Evolutionary conservation across 2,888 invertebrate genomes (phyloP), one percentile per base, ranked within the genome.

Genomic region (Sarcophaga caerulescens): DNA sequence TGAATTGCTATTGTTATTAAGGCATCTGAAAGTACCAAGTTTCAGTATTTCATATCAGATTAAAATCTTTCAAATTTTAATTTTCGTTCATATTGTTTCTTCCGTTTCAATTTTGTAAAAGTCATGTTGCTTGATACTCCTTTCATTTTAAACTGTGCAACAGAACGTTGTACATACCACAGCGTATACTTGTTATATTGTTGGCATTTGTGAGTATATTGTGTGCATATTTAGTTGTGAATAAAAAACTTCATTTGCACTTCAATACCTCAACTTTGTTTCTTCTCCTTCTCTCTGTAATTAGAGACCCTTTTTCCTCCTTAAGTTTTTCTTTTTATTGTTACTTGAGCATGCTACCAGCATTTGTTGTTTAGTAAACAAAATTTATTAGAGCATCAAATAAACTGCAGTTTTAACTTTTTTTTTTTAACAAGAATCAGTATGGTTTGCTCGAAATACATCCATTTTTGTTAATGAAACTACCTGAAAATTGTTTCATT

Each of bases 231-330:
- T 68, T 19, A 68, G 35, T 35, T 75, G 70, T 57, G 60, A 44
- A 25, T 19, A 74, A 14, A 45, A 74, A 78, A 73, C 62, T 83
- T 78, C n/a, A 19, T 74, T 68, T 77, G 25, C 59, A 59, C 82
- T 65, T 71, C 66, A 45, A 66, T 80, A 21, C 8, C 57, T 47
- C 35, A 35, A 35, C 35, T 35, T 1, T 35, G 35, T 35, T 35
- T 2, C 35, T 35, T 35, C 10, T 25, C 4, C 25, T 35, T 35
- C 35, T 35, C 35, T 35, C 35, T 35, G 2, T 35, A 35, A 35
- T 35, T 35, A 35, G 57, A 0, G 44, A 69, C 44, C 70, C 21
- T 23, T 4, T 75, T 44, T 65, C 3, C 21, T 57, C 14, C 17
- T 52, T 25, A 60, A 59, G 35, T 52, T 76, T 63, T 71, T 45